Evolutionary conservation across 2,113 vertebrate species (phyloP), one percentile per base, ranked within the genome.

Genomic region (Oryzias curvinotus): DNA sequence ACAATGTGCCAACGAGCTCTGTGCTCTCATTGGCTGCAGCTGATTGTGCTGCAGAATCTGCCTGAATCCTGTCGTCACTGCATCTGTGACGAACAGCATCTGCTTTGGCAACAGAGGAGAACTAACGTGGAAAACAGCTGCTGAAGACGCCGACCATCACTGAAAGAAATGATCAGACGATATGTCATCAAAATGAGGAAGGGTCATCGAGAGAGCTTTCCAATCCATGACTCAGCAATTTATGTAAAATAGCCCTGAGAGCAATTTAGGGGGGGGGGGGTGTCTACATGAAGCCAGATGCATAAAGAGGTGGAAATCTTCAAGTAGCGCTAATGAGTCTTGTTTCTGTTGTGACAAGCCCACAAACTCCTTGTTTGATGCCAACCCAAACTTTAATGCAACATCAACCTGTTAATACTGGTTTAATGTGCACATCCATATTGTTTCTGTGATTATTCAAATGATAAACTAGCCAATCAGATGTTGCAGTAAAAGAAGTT

Each of bases 11-110:
- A 68, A 82, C 73, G 62, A 53, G 41, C 42, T 62, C 68, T 77
- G 56, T 41, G 36, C 56, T 41, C 72, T 65, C 68, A 59, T 55
- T 64, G 54, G 54, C 65, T 62, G 69, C 1, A 14, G 41, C 63
- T 69, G 78, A 80, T 80, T 62, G 57, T 19, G 69, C 62, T 71
- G 71, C 67, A 59, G 76, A 76, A 78, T 74, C 71, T 47, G 57
- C 57, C 52, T 26, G 44, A 75, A 62, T 58, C 30, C 19, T 60
- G 63, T 75, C 47, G 57, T 58, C 64, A 57, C 41, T 47, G 25
- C 36, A 23, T 52, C 65, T 25, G 58, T 15, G 54, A 18, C 4
- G 26, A 73, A 46, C 51, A 53, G 52, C n/a, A 62, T 53, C 60
- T 70, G 62, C 48, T 73, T 47, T 44, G 51, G 49, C 66, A 64